Evolutionary conservation across 1,140 invertebrate species (phyloP).

Genomic region (Cydia amplana): DNA sequence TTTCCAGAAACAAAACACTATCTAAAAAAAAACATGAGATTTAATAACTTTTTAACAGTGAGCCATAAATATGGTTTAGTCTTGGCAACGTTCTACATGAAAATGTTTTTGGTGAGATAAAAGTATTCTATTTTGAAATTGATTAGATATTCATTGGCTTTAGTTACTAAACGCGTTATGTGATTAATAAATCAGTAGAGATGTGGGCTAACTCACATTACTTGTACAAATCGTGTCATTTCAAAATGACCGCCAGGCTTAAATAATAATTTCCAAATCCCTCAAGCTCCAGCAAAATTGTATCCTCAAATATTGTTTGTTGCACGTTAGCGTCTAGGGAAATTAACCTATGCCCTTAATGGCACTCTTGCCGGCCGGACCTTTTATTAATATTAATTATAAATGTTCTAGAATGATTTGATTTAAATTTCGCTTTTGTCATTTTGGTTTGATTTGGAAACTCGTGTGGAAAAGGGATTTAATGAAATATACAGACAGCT

Average conservation of each 20-base stretch:
- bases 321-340: slow-evolving; percentile 9
- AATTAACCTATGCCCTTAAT: slow-evolving; percentile 29
- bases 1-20: too few species aligned
- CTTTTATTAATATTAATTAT: slow-evolving; percentile 32
- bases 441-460: neutral
- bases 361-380: neutral
- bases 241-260: neutral
- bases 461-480: neutral
- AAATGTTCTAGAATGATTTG: slow-evolving; percentile 12
- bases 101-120: too few species aligned
- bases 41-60: too few species aligned
- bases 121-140: too few species aligned
- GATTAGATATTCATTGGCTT: too few species aligned
- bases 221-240: neutral
- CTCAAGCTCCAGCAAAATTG: neutral
- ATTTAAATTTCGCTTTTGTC: neutral
- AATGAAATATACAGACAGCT: neutral
- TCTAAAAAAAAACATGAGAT: too few species aligned
- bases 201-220: neutral
- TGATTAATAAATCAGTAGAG: too few species aligned
- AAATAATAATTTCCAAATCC: slow-evolving; percentile 3
- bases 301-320: slow-evolving; percentile 28
- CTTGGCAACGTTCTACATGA: too few species aligned
- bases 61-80: too few species aligned
- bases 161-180: too few species aligned